phyloP scores from a whole-genome alignment of 1,140 invertebrate species.

The Drosophila subobscura region DNA sequence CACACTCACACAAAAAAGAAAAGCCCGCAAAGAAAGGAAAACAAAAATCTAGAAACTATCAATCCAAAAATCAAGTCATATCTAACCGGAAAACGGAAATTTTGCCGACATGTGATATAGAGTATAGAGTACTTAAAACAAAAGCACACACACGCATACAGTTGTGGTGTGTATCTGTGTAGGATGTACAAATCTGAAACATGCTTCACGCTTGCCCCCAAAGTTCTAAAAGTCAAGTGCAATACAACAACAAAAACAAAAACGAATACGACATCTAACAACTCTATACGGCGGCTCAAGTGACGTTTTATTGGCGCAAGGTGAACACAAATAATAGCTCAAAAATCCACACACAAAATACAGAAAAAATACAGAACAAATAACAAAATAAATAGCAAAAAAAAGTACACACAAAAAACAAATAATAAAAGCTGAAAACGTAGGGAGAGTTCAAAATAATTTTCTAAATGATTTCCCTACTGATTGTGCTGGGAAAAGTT shows the following conservation, averaged over 20 bases:
- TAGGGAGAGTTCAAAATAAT: constrained; percentile 33
- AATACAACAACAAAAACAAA: constrained; percentile 50
- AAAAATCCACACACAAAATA: constrained; percentile 18
- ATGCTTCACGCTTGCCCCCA: constrained; percentile 64
- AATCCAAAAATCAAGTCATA: background rate
- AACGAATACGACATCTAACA: constrained; percentile 29
- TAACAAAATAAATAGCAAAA: background rate
- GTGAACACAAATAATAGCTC: constrained; percentile 45
- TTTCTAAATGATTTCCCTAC: constrained; percentile 26
- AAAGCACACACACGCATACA: constrained; percentile 23
- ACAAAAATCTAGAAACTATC: background rate
- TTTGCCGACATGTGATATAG: constrained; percentile 24
- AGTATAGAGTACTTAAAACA: constrained; percentile 5
- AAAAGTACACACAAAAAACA: background rate
- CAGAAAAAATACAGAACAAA: constrained; percentile 7
- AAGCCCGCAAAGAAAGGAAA: background rate
- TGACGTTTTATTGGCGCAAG: constrained; percentile 80
- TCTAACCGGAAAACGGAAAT: background rate
- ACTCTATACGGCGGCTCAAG: constrained; percentile 57
- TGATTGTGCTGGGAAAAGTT: background rate
- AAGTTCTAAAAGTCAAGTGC: constrained; percentile 78
- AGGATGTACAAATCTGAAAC: constrained; percentile 34
- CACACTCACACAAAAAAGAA: constrained; percentile 1
- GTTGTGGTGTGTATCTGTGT: constrained; percentile 17
- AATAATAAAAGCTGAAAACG: no score